A percentile compares a stretch with the other conserved stretches of the same genome.
Conservation (phyloP, 2,888 invertebrate genomes). For the Leptopilina drosophilae region DNA sequence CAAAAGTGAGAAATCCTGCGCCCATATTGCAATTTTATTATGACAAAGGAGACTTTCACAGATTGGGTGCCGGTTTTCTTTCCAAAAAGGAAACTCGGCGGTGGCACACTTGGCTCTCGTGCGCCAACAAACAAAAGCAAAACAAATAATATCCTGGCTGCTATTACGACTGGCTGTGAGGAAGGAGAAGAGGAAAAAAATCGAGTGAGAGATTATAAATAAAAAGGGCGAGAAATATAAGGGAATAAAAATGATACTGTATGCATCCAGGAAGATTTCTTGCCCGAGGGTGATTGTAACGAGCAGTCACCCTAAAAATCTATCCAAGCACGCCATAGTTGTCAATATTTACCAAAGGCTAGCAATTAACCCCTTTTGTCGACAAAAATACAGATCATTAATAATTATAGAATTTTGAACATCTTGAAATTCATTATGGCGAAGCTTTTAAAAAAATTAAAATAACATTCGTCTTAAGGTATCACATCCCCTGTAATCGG, state of each 20-base stretch:
- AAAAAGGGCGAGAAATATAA: not conserved
- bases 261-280: constrained; percentile 34
- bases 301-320: constrained; percentile 42
- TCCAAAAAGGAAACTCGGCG: constrained; percentile 32
- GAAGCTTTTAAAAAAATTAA: too few species aligned
- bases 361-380: not conserved
- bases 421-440: too few species aligned
- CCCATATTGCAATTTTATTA: constrained; percentile 45
- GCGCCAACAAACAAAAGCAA: constrained; percentile 70
- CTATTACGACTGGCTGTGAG: constrained; percentile 55
- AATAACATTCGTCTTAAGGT: too few species aligned
- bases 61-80: constrained; percentile 36
- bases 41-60: constrained; percentile 32
- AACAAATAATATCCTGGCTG: constrained; percentile 74
- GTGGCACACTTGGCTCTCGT: constrained; percentile 50
- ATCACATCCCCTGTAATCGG: too few species aligned
- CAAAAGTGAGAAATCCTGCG: constrained; percentile 51
- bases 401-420: too few species aligned
- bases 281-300: constrained; percentile 56
- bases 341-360: constrained; percentile 10
- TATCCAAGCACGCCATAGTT: not conserved
- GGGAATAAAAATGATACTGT: constrained; percentile 20
- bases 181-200: constrained; percentile 49
- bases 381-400: not conserved
- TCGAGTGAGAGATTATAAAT: not conserved